Evolutionary conservation across 1,140 invertebrate genomes (phyloP).

Genomic region (Brachionus calyciflorus): DNA sequence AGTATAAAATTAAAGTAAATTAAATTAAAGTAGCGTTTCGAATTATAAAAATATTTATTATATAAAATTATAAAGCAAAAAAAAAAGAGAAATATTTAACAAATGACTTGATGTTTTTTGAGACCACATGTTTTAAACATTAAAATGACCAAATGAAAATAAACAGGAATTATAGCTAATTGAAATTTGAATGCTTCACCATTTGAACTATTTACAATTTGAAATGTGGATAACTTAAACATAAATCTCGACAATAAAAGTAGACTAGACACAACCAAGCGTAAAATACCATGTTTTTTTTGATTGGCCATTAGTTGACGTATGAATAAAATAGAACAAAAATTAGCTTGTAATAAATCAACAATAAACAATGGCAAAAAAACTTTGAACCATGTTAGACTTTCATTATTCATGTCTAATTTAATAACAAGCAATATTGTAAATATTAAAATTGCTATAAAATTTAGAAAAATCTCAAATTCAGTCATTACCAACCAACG

Average conservation of each 20-base stretch:
- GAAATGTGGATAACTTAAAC: conserved; percentile 17
- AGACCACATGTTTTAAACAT: conserved; percentile 40
- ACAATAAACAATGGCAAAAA: conserved; percentile 38
- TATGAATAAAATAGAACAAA: conserved; percentile 40
- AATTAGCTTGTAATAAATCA: conserved; percentile 36
- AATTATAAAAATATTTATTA: no score
- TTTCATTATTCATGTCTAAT: not conserved
- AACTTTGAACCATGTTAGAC: conserved; percentile 15
- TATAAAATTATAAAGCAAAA: no score
- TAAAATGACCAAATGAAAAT: conserved; percentile 37
- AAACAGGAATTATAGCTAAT: not conserved
- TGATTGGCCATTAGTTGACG: not conserved
- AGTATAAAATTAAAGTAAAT: no score
- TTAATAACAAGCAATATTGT: conserved; percentile 5
- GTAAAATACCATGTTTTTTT: conserved; percentile 8
- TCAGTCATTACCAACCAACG: conserved; percentile 43
- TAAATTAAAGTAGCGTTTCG: no score
- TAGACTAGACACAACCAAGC: not conserved
- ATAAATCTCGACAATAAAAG: not conserved
- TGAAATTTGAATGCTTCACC: not conserved
- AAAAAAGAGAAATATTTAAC: conserved; percentile 3
- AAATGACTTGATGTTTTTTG: conserved; percentile 15
- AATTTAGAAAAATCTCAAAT: conserved; percentile 35
- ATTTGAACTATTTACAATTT: not conserved
- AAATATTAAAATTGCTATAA: not conserved